These are phyloP conservation scores for Cloeon dipterum DNA, from an alignment of 2,888 invertebrate genomes.

Conservation along the genomic window DNA sequence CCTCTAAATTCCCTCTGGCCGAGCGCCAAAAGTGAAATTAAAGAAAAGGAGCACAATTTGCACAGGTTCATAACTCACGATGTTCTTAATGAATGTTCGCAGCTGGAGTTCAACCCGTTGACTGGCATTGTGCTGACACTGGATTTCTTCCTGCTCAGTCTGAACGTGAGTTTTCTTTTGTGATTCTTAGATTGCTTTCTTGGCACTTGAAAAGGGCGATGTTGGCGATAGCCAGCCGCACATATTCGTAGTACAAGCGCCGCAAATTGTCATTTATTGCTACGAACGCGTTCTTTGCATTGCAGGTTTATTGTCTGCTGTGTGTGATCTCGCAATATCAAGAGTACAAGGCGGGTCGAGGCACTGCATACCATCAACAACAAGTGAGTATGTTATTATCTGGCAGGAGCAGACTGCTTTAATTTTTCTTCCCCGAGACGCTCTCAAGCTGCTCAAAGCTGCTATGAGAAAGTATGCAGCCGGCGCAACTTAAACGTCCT, in stretches of 20 bases:
- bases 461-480: no score
- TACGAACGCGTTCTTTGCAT: slow-evolving; percentile 7
- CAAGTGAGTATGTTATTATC: no score
- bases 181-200: background rate
- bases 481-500: no score
- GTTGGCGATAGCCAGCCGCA: background rate
- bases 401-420: background rate
- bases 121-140: slow-evolving; percentile 52
- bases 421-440: no score
- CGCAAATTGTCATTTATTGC: background rate
- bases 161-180: slow-evolving; percentile 44
- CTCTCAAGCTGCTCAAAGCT: no score
- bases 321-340: slow-evolving; percentile 76
- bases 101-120: slow-evolving; percentile 47
- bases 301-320: slow-evolving; percentile 54
- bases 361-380: slow-evolving; percentile 38
- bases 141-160: slow-evolving; percentile 50
- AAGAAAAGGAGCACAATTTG: no score
- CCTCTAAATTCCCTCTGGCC: no score
- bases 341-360: slow-evolving; percentile 48
- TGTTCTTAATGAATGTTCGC: slow-evolving; percentile 17
- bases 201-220: background rate
- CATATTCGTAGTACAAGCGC: background rate
- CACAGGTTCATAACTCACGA: slow-evolving; percentile 5
- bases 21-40: no score